These are phyloP conservation scores for Anolis carolinensis DNA, from an alignment of 2,113 vertebrate genomes.

Conservation along the genomic window DNA sequence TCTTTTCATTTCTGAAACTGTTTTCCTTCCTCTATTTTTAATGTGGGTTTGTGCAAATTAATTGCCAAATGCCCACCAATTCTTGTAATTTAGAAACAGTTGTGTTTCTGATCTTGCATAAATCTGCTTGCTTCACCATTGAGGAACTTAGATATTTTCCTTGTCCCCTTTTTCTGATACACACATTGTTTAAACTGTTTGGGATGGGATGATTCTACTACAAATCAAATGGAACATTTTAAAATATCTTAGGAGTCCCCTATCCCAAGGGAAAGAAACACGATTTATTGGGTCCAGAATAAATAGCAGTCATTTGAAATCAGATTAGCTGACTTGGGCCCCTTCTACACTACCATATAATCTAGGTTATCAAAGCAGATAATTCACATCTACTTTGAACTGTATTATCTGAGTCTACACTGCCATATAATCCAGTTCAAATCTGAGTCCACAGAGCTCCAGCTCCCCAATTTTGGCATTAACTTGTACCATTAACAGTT, in stretches of 20 bases:
- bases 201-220: background rate
- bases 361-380: too few species aligned
- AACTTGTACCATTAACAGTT: too few species aligned
- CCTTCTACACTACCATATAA: too few species aligned
- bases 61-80: background rate
- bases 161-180: background rate
- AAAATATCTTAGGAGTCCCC: background rate
- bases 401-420: too few species aligned
- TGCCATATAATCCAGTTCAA: too few species aligned
- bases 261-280: background rate
- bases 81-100: background rate
- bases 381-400: too few species aligned
- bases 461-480: too few species aligned
- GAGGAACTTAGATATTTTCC: background rate
- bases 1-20: background rate
- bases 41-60: background rate
- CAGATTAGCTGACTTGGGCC: background rate
- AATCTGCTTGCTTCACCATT: background rate
- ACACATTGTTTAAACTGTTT: background rate
- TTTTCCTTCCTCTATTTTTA: background rate
- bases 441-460: too few species aligned
- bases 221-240: background rate
- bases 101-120: background rate
- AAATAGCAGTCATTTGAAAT: background rate
- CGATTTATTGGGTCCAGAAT: background rate